Base-by-base conservation (phyloP, 64 coral and sea anemone species). In the Pocillopora verrucosa region DNA sequence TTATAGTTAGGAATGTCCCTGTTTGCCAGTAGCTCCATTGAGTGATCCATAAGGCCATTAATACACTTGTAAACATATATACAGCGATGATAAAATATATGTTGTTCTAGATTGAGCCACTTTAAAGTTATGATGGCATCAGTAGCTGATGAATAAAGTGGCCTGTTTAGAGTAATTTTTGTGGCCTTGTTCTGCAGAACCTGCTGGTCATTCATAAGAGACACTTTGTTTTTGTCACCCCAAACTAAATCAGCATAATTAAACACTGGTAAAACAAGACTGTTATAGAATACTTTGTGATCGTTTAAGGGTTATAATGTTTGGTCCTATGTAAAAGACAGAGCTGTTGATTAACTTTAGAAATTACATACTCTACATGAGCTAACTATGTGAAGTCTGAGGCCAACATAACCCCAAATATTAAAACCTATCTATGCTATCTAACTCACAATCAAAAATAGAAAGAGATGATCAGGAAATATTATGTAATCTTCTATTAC, bases 91-190 rank as follows among this genome's bases (percentile, higher is more conserved):
- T 51, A 89, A 68, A 67, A 35, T 35, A 65, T 87, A 36, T 70
- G 72, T 61, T 87, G 86, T 74, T 74, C 24, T 9, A 87, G 56
- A 38, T 76, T 87, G 1, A 86, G 61, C 69, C 85, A 87, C 22
- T 36, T 61, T 59, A 87, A 75, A 25, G 68, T 74, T 56, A 57
- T 20, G 0, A 87, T 51, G 35, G 85, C 38, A 87, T 87, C 72
- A 75, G 67, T 75, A 24, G 69, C 85, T 22, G 85, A 87, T 0
- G 36, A 74, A 59, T 87, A 61, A 20, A 87, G n/a, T 58, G 65
- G 85, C 26, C 70, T 87, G 70, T 87, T 72, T 36, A 87, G 59
- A 59, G 58, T 60, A 58, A 87, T 45, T 61, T 87, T 87, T 24
- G 70, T 7, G 41, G 41, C 41, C 41, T 51, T 51, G 41, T 7